These are phyloP conservation scores for Stomorhina lunata DNA, from an alignment of 2,888 invertebrate species.

Conservation along the genomic window DNA sequence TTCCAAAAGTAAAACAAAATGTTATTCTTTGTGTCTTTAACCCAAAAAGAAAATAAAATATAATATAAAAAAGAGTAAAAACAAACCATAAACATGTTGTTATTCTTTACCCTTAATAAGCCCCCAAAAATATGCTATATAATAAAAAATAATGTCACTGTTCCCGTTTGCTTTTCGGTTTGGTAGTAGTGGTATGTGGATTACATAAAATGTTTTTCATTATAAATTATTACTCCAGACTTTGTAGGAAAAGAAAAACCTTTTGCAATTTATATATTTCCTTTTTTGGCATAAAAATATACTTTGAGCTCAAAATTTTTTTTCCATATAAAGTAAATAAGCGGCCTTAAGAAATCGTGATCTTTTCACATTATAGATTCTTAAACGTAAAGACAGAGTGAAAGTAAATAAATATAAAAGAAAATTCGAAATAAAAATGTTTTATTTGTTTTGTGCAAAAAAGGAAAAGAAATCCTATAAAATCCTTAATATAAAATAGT, in stretches of 20 bases:
- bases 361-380: constrained; percentile 55
- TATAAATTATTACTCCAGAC: constrained; percentile 52
- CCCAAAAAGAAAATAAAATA: constrained; percentile 13
- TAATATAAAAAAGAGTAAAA: constrained; percentile 14
- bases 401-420: constrained; percentile 27
- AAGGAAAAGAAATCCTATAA: constrained; percentile 37
- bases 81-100: constrained; percentile 64
- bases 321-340: constrained; percentile 23
- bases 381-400: constrained; percentile 14
- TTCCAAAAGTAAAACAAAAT: constrained; percentile 48
- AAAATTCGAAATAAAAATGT: neutral
- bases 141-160: constrained; percentile 74
- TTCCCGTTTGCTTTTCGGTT: too few relatives aligned
- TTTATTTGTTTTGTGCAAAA: constrained; percentile 8
- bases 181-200: constrained; percentile 44
- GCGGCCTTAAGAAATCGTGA: constrained; percentile 60
- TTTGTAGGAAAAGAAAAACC: constrained; percentile 26
- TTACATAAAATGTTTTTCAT: constrained; percentile 39
- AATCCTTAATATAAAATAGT: constrained; percentile 50
- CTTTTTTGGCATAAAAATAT: neutral
- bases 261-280: constrained; percentile 14
- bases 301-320: too few relatives aligned
- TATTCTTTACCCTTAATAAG: constrained; percentile 59
- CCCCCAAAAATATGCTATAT: constrained; percentile 58
- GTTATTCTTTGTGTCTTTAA: neutral